Evolutionary conservation across 64 coral and sea anemone genomes (phyloP), one percentile per base, ranked within the genome.

Genomic region (Dendrophyllia cribrosa): DNA sequence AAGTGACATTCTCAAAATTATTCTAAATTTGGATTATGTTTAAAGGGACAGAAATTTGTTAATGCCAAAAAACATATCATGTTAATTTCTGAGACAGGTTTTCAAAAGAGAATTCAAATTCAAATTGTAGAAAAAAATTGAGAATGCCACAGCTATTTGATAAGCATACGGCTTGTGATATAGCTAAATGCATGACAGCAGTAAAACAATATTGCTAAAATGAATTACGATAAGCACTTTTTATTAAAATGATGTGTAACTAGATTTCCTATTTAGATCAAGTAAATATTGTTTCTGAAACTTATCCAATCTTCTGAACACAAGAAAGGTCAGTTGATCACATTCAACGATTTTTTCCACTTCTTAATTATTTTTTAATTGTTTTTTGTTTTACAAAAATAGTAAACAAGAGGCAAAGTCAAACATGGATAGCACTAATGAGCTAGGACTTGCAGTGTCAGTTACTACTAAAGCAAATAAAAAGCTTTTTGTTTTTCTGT

Each of bases 391-490:
- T 86, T 10, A 53, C 70, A 86, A 86, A 24, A 86, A 86, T 86
- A 71, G 83, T 86, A 71, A 71, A 86, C 83, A 86, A 86, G 83
- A 86, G 83, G 83, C 64, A 86, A 86, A 86, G 83, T 86, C 65
- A 86, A 86, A 86, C 83, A 86, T 71, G 83, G 65, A 86, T 86
- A 86, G 83, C 64, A 86, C 83, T 86, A 86, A 55, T 52, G 83
- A 86, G 65, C 50, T 79, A 79, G 77, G 19, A 79, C 77, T 79
- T 79, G 77, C 77, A 56, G 77, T 79, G 77, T 79, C 46, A 86
- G 64, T 51, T 86, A 71, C 64, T 86, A 86, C 44, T 86, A 86
- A 71, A 86, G 83, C 83, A 86, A 86, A 86, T 71, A 71, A 86
- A 71, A 72, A 86, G 43, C 82, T 70, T 69, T 85, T 85, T 86